Conservation (phyloP, 1,140 invertebrate species). For the Panagrolaimus sp. region DNA sequence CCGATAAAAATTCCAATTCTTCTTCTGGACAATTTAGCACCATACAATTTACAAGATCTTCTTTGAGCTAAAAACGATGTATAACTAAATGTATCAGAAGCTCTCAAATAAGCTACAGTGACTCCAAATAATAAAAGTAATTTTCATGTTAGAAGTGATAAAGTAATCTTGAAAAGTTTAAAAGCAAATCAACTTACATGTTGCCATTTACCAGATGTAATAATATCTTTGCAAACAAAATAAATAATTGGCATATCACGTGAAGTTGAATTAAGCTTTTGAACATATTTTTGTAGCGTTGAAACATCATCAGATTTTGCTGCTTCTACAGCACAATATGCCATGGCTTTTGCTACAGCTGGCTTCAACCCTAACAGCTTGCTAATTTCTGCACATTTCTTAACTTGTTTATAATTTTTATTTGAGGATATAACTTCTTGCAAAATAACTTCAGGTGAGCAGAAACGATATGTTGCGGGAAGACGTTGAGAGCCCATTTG, state of each 20-base stretch:
- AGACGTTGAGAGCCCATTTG: neutral
- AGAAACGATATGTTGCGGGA: neutral
- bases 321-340: neutral
- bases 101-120: too few species aligned
- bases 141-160: too few species aligned
- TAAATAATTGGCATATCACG: neutral
- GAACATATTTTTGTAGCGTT: neutral
- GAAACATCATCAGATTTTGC: neutral
- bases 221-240: conserved; percentile 9
- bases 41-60: conserved; percentile 6
- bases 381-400: conserved; percentile 2
- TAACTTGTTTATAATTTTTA: conserved; percentile 4
- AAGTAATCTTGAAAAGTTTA: too few species aligned
- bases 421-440: neutral
- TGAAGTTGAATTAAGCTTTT: neutral
- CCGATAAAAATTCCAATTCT: neutral
- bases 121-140: too few species aligned
- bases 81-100: too few species aligned
- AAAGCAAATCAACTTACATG: too few species aligned
- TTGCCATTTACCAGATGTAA: neutral
- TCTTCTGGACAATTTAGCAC: conserved; percentile 10
- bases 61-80: neutral
- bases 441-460: neutral
- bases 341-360: conserved; percentile 5
- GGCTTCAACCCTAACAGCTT: neutral